Evolutionary conservation across 2,113 vertebrate genomes (phyloP), one percentile per base, ranked within the genome.

Genomic region (Lamprotornis superbus): DNA sequence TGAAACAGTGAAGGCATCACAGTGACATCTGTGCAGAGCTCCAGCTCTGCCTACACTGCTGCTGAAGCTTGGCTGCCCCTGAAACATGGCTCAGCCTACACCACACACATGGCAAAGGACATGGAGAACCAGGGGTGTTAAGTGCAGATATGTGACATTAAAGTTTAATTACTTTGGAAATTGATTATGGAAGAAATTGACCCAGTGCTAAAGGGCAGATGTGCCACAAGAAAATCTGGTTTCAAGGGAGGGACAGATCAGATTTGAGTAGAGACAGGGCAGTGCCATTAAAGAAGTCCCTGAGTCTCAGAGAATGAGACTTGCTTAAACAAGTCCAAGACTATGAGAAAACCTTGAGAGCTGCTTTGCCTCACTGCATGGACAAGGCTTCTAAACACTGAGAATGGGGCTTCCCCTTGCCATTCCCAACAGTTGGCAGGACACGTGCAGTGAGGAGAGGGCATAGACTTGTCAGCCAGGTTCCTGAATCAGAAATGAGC

Each of bases 121-220:
- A 56, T 8, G 33, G 15, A 79, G 49, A 74, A 77, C 50, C 39
- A 55, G 39, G 27, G 31, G 20, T 80, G 52, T 39, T 39, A 70
- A 87, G 40, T 47, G 55, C 67, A 55, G 63, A 21, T 57, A 93
- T 7, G 77, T 59, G 70, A 46, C 64, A 71, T 46, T 61, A 42
- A 81, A 68, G 74, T 94, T 94, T 80, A 83, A 86, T 94, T 79
- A 88, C 44, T 87, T 87, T 47, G 87, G 83, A 92, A 91, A 82
- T n/a, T 56, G 69, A 90, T 83, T 80, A 89, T 61, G 88, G 80
- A 85, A 73, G 84, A 86, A 94, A 79, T 50, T 46, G 88, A 84
- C 70, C 75, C 47, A 28, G 30, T 56, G 84, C 55, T 73, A 68
- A 90, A 90, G 92, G 82, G 84, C 69, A 90, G 71, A 64, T 77